Conservation (phyloP, 2,888 invertebrate genomes). For the Anthoptus insignis region DNA sequence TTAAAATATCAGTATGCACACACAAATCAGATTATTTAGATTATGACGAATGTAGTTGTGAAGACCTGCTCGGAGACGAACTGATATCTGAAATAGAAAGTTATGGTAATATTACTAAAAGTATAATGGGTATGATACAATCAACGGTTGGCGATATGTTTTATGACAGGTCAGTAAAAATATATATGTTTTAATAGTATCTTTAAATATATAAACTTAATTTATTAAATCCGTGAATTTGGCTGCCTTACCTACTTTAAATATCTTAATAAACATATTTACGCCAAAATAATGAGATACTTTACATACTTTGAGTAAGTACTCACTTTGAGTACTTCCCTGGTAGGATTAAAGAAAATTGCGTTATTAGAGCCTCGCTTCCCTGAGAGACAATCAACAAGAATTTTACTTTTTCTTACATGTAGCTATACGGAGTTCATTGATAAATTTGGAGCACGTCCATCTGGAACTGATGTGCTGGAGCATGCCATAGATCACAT, state of each 20-base stretch:
- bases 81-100: conserved; percentile 1
- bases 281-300: too few species aligned
- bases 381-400: too few species aligned
- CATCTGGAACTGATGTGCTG: conserved; percentile 86
- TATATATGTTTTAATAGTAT: too few species aligned
- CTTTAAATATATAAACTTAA: too few species aligned
- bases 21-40: neutral
- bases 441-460: conserved; percentile 88
- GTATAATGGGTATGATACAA: neutral
- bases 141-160: neutral
- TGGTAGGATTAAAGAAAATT: too few species aligned
- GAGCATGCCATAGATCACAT: conserved; percentile 90
- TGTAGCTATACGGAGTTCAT: conserved; percentile 65
- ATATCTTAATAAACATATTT: too few species aligned
- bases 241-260: too few species aligned
- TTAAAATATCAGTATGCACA: neutral
- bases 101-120: neutral
- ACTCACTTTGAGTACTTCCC: too few species aligned
- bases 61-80: conserved; percentile 1
- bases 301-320: too few species aligned
- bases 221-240: too few species aligned
- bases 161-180: neutral
- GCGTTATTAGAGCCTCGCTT: too few species aligned
- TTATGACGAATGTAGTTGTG: conserved; percentile 8
- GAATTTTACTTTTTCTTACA: conserved; percentile 31